Evolutionary conservation across 2,113 vertebrate genomes (phyloP), one percentile per base, ranked within the genome.

Genomic region (Athene noctua): DNA sequence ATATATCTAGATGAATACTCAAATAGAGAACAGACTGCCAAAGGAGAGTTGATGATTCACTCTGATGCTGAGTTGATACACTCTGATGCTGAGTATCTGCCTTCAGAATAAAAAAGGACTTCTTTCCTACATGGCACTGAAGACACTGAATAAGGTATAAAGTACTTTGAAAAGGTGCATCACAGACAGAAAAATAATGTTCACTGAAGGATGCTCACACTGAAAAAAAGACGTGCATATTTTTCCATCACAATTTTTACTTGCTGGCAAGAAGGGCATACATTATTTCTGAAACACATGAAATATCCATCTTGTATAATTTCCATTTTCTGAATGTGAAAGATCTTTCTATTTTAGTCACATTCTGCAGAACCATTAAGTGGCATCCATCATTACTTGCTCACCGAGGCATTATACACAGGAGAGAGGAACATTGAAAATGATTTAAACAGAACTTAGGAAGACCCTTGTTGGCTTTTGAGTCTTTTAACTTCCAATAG

Each of bases 341-440:
- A 82, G 44, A 29, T 88, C 18, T 74, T 84, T 67, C 80, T 85
- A 88, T 87, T 93, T 92, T 34, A 95, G 78, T 83, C 63, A 65
- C 62, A 22, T 65, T 87, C 65, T 90, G 34, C 78, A 89, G 42
- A 91, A 73, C 27, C 40, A 86, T 77, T 95, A 92, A 85, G 44
- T 42, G 38, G 29, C 63, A 96, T 90, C 88, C 79, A 80, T 86
- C 92, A 93, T 85, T 82, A 80, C 55, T 51, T 90, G 75, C 46
- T 93, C 54, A 88, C 85, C 2, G 0, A 95, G 59, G 54, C 66
- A 49, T 77, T 91, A 66, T 7, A 66, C 58, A 80, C 36, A 77
- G 54, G 75, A 88, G 27, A 85, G 29, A 54, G 9, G 19, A 85
- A 80, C 40, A 90, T 40, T 81, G 61, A 57, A 65, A 91, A 59